A percentile compares a stretch with the other conserved stretches of the same genome.
These are phyloP conservation scores for Chrysolina haemoptera DNA, from an alignment of 2,888 invertebrate genomes.

Conservation along the genomic window DNA sequence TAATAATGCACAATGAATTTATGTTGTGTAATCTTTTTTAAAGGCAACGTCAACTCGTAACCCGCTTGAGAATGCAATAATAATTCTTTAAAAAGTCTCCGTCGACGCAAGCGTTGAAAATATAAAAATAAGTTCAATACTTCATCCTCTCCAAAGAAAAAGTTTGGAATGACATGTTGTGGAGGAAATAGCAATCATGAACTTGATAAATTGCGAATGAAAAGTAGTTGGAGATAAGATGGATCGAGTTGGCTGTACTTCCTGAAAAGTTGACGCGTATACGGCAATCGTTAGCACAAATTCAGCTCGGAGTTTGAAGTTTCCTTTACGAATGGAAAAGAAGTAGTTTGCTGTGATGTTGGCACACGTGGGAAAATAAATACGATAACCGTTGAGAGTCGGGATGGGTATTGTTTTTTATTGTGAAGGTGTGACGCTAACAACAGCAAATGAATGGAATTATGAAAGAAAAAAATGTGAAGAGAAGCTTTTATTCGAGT, in stretches of 20 bases:
- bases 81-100: slow-evolving; percentile 37
- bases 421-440: no score
- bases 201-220: slow-evolving; percentile 22
- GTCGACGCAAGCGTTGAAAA: slow-evolving; percentile 16
- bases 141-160: slow-evolving; percentile 1
- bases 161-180: neutral
- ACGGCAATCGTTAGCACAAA: neutral
- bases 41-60: slow-evolving; percentile 47
- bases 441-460: no score
- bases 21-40: slow-evolving; percentile 50
- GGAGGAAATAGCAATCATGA: slow-evolving; percentile 17
- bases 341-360: no score
- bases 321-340: neutral
- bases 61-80: slow-evolving; percentile 43
- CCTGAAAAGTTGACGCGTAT: neutral
- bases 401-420: no score
- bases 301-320: neutral
- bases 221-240: slow-evolving; percentile 2
- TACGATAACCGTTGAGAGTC: no score
- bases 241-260: neutral
- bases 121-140: slow-evolving; percentile 26
- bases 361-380: no score
- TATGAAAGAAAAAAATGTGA: no score
- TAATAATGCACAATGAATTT: slow-evolving; percentile 61
- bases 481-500: no score